Conservation (phyloP, 2,888 invertebrate genomes). For the Pseudeuparius sepicola region DNA sequence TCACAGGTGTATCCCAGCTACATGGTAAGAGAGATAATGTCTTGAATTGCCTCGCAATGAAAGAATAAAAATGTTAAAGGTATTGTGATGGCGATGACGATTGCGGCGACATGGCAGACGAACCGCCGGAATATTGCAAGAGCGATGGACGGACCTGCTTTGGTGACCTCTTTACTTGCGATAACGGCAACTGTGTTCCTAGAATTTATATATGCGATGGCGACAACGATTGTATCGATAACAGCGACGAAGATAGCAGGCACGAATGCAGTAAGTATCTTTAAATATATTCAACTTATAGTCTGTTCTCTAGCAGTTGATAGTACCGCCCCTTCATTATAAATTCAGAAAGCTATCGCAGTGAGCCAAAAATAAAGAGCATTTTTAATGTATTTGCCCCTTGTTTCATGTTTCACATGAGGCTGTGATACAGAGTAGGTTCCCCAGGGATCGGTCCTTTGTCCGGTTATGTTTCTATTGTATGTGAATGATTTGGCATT, state of each 20-base stretch:
- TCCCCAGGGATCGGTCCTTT: too few species aligned
- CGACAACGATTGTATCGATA: slow-evolving; percentile 90
- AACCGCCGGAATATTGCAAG: slow-evolving; percentile 88
- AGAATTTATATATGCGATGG: slow-evolving; percentile 90
- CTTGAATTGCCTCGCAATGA: too few species aligned
- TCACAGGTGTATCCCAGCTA: slow-evolving; percentile 89
- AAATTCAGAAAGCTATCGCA: too few species aligned
- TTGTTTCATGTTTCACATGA: too few species aligned
- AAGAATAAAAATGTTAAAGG: too few species aligned
- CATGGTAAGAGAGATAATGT: slow-evolving; percentile 60
- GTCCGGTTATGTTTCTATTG: too few species aligned
- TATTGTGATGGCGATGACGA: slow-evolving; percentile 96
- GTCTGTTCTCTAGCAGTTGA: too few species aligned
- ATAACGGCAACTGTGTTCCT: slow-evolving; percentile 93
- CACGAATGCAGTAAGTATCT: slow-evolving; percentile 69
- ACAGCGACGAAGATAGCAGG: slow-evolving; percentile 82
- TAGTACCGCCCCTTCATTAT: too few species aligned
- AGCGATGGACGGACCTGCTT: slow-evolving; percentile 91
- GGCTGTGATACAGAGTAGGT: too few species aligned
- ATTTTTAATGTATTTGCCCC: too few species aligned
- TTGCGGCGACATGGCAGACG: slow-evolving; percentile 83
- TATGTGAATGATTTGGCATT: too few species aligned
- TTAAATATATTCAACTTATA: slow-evolving; percentile 1
- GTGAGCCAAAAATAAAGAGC: too few species aligned
- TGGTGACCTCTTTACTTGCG: slow-evolving; percentile 91